phyloP scores from a whole-genome alignment of 2,797 vertebrate species.

The Sitta carolinensis region DNA sequence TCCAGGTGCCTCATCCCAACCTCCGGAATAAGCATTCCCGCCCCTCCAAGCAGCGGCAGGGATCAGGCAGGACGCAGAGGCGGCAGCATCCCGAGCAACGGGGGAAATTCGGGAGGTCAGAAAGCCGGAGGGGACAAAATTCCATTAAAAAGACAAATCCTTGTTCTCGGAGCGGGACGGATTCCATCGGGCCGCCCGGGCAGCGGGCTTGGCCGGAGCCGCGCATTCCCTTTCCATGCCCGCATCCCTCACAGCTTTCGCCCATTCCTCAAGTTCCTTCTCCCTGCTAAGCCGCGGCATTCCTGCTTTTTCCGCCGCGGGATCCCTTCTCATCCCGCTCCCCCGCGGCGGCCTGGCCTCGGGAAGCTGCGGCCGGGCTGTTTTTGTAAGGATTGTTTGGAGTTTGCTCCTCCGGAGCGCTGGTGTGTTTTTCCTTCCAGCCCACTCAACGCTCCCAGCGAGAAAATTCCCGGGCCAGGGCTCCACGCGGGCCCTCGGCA shows the following conservation, averaged over 20 bases:
- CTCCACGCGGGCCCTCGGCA: slow-evolving; percentile 3
- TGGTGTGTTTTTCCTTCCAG: slow-evolving; percentile 28
- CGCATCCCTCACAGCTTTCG: slow-evolving; percentile 21
- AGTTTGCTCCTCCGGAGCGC: background rate
- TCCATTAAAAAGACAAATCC: background rate
- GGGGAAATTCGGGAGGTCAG: background rate
- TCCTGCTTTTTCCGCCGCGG: slow-evolving; percentile 2
- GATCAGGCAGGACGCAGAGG: background rate
- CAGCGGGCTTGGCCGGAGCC: slow-evolving; percentile 2
- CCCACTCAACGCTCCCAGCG: slow-evolving; percentile 46
- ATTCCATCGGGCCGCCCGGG: background rate
- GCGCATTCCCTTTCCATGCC: background rate
- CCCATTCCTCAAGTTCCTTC: slow-evolving; percentile 67
- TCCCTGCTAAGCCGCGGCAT: slow-evolving; percentile 29
- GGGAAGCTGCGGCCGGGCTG: background rate
- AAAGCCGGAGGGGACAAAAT: background rate
- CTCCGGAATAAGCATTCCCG: background rate
- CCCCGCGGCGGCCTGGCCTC: slow-evolving; percentile 5
- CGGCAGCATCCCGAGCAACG: background rate
- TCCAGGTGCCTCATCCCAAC: background rate
- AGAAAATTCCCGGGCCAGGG: slow-evolving; percentile 1
- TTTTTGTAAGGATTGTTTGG: slow-evolving; percentile 56
- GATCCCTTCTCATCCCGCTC: slow-evolving; percentile 58
- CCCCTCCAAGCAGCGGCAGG: rapidly evolving
- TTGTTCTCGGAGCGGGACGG: background rate